Conservation (phyloP, 2,113 vertebrate species). For the Tautogolabrus adspersus region DNA sequence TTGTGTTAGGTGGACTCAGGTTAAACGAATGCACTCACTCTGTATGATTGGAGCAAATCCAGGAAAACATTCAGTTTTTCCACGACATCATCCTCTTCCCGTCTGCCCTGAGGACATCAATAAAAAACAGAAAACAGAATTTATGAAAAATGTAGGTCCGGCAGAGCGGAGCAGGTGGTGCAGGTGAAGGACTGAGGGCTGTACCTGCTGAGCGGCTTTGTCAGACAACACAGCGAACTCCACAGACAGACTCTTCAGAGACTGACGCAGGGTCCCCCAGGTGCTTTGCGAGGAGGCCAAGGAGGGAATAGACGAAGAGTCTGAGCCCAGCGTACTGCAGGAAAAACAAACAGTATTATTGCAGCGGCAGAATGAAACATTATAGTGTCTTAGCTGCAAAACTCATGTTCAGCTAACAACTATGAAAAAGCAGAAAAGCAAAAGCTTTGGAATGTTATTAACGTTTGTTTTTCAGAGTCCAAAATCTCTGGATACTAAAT, state of each 20-base stretch:
- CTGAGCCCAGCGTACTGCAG: constrained; percentile 90
- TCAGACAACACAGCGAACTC: constrained; percentile 94
- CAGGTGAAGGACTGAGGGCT: constrained; percentile 30
- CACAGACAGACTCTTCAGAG: constrained; percentile 92
- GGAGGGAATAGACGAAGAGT: constrained; percentile 88
- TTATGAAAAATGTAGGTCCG: constrained; percentile 26
- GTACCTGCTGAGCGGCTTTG: constrained; percentile 95
- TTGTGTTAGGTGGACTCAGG: too few species aligned
- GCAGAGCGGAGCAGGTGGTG: constrained; percentile 16
- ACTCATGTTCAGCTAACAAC: constrained; percentile 33
- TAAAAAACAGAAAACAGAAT: constrained; percentile 22
- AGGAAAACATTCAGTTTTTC: constrained; percentile 97
- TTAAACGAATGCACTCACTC: constrained; percentile 84
- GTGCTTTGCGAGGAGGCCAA: constrained; percentile 88
- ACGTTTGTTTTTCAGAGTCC: background rate
- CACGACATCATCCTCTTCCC: constrained; percentile 96
- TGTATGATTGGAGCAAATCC: constrained; percentile 97
- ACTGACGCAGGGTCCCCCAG: constrained; percentile 91
- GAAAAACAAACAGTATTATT: constrained; percentile 20
- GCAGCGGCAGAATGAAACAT: constrained; percentile 21
- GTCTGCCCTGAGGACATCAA: constrained; percentile 87
- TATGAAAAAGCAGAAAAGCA: constrained; percentile 23
- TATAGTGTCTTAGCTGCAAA: constrained; percentile 19
- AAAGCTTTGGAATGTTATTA: constrained; percentile 19
- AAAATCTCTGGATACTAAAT: constrained; percentile 7